phyloP scores from a whole-genome alignment of 2,888 invertebrate genomes.

The Ectropis crepuscularia region DNA sequence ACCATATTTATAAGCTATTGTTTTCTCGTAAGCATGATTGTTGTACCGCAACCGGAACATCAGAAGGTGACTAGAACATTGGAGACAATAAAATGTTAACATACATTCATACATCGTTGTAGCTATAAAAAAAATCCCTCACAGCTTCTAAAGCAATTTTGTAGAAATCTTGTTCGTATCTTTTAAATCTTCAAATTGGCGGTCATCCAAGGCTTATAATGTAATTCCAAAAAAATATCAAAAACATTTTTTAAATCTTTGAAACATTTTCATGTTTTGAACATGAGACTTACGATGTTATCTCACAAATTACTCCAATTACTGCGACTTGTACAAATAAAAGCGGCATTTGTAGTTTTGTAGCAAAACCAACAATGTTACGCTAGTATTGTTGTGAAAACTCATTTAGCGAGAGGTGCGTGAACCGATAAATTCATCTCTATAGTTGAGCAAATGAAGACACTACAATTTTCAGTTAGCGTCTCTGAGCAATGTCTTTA shows the following conservation, averaged over 20 bases:
- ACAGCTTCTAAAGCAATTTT: no score
- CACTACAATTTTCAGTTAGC: background rate
- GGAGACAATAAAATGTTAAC: no score
- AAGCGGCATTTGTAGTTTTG: constrained; percentile 13
- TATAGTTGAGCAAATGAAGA: background rate
- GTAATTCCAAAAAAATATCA: background rate
- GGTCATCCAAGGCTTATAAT: no score
- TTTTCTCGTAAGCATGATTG: no score
- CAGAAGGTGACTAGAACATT: no score
- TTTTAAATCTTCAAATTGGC: no score
- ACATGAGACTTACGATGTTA: background rate
- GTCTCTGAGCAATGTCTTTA: background rate
- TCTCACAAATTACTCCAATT: constrained; percentile 7
- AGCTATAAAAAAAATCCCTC: no score
- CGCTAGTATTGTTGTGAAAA: constrained; percentile 30
- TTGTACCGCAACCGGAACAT: no score
- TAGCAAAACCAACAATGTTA: constrained; percentile 19
- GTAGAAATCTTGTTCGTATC: no score
- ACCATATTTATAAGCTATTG: no score
- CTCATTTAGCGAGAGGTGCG: constrained; percentile 15
- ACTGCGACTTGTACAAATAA: constrained; percentile 8
- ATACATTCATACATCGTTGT: no score
- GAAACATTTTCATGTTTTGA: background rate
- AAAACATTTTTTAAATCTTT: background rate
- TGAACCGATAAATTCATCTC: background rate